Evolutionary conservation across 1,140 invertebrate genomes (phyloP).

Genomic region (Drosophila kohkoa): DNA sequence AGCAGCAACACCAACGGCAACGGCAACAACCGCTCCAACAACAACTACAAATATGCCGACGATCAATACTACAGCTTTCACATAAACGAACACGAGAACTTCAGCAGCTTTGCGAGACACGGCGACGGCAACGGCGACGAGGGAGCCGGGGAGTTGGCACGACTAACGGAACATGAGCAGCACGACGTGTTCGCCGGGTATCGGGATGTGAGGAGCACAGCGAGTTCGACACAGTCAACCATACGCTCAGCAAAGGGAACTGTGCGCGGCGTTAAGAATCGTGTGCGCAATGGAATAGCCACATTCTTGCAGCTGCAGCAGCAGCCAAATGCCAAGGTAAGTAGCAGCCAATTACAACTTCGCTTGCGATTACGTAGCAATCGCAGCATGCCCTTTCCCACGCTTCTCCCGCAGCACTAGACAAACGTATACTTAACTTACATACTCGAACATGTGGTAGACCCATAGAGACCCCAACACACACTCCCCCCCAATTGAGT

Average conservation of each 20-base stretch:
- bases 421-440: no score
- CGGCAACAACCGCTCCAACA: constrained; percentile 30
- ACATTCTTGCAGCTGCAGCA: constrained; percentile 95
- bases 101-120: constrained; percentile 86
- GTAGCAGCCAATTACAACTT: constrained; percentile 28
- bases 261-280: constrained; percentile 96
- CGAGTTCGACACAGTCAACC: constrained; percentile 89
- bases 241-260: constrained; percentile 96
- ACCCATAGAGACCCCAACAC: constrained; percentile 5
- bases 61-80: constrained; percentile 94
- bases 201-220: constrained; percentile 90
- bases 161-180: constrained; percentile 53
- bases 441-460: no score
- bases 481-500: constrained; percentile 32
- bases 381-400: constrained; percentile 41
- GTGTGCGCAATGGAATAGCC: constrained; percentile 96
- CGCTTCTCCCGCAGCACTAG: constrained; percentile 18
- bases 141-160: constrained; percentile 65
- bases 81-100: constrained; percentile 88
- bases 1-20: constrained; percentile 4
- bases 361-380: not conserved
- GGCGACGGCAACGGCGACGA: constrained; percentile 12
- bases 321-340: constrained; percentile 89
- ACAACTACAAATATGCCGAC: constrained; percentile 87
- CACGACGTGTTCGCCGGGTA: constrained; percentile 92